phyloP scores from a whole-genome alignment of 1,140 invertebrate species.

The Drepana arcuata region DNA sequence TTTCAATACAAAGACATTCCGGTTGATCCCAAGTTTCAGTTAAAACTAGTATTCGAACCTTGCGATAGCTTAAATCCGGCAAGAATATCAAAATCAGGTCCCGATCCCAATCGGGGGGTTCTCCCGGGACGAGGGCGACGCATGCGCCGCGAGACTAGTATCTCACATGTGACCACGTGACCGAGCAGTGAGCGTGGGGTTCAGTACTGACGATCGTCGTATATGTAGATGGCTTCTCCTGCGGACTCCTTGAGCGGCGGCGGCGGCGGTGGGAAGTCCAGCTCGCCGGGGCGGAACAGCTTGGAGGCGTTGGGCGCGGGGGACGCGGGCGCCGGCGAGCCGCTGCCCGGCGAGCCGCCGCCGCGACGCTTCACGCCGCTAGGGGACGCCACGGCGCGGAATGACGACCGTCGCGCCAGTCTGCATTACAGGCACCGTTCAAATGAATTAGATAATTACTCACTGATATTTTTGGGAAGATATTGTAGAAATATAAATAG shows the following conservation, averaged over 20 bases:
- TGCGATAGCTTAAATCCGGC: slow-evolving; percentile 36
- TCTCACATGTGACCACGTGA: slow-evolving; percentile 6
- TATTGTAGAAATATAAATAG: no score
- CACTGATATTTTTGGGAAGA: no score
- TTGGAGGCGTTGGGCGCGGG: slow-evolving; percentile 63
- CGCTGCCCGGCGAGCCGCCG: slow-evolving; percentile 51
- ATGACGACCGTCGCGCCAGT: slow-evolving; percentile 73
- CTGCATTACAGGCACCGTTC: no score
- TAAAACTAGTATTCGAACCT: slow-evolving; percentile 28
- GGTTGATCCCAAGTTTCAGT: slow-evolving; percentile 41
- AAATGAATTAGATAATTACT: not conserved
- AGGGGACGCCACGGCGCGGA: slow-evolving; percentile 60
- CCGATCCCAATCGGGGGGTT: not conserved
- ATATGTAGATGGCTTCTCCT: slow-evolving; percentile 75
- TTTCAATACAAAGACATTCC: slow-evolving; percentile 21
- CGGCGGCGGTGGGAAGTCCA: slow-evolving; percentile 74
- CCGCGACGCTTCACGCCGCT: slow-evolving; percentile 54
- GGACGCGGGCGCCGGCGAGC: slow-evolving; percentile 73
- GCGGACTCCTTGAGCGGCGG: slow-evolving; percentile 75
- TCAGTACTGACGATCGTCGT: slow-evolving; percentile 62
- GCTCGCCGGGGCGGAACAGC: slow-evolving; percentile 56
- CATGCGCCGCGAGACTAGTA: slow-evolving; percentile 4
- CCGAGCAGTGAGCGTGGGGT: no score
- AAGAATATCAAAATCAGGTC: slow-evolving; percentile 41
- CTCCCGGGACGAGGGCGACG: not conserved